Percentiles rank a stretch among this genome's conserved stretches.
Evolutionary conservation across 2,797 vertebrate genomes (phyloP).

Genomic region (Ambastaia sidthimunki): DNA sequence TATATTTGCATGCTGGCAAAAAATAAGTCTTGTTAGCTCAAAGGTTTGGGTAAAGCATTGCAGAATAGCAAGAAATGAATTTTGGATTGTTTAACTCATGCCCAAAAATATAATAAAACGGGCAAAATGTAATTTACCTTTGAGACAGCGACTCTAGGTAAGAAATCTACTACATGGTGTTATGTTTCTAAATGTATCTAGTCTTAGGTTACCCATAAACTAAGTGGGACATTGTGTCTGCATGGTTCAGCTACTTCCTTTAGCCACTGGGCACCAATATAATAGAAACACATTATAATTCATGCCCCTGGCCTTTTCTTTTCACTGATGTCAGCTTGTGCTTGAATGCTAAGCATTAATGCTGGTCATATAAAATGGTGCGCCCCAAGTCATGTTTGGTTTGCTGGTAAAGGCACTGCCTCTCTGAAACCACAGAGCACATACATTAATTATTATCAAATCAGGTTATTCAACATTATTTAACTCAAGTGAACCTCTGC

Average conservation of each 20-base stretch:
- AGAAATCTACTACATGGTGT: neutral
- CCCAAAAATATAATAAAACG: too few species aligned
- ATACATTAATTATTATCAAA: conserved; percentile 10
- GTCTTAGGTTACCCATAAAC: conserved; percentile 9
- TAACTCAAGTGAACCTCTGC: neutral
- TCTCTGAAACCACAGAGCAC: neutral
- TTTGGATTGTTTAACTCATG: too few species aligned
- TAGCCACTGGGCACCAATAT: conserved; percentile 21
- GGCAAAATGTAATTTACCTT: too few species aligned
- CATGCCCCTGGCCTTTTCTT: conserved; percentile 11
- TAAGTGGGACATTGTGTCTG: conserved; percentile 2
- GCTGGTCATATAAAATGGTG: neutral
- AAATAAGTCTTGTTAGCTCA: too few species aligned
- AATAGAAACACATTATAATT: conserved; percentile 33
- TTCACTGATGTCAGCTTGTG: conserved; percentile 29
- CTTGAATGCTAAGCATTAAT: neutral
- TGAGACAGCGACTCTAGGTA: too few species aligned
- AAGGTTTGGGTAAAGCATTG: too few species aligned
- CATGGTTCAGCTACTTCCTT: conserved; percentile 17
- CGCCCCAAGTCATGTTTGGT: conserved; percentile 11
- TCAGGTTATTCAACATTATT: conserved; percentile 13
- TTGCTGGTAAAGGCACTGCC: neutral
- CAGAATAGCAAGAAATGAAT: too few species aligned
- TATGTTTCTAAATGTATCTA: conserved; percentile 12
- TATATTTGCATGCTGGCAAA: too few species aligned